A percentile compares a stretch with the other conserved stretches of the same genome.
These are phyloP conservation scores for Oryzias melastigma DNA, from an alignment of 2,113 vertebrate genomes.

Conservation along the genomic window DNA sequence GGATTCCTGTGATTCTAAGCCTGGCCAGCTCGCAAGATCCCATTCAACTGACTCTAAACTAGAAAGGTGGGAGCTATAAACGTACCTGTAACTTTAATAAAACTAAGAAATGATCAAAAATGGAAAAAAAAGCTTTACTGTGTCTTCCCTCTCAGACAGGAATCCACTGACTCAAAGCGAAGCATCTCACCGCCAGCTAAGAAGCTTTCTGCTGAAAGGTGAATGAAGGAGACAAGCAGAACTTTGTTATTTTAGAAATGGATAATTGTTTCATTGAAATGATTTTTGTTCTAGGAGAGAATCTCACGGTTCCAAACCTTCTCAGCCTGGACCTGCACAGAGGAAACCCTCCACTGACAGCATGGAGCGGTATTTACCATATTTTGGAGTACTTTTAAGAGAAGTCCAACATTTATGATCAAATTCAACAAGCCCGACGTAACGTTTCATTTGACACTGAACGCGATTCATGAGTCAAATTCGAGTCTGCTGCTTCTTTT, in stretches of 20 bases:
- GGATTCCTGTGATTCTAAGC: constrained; percentile 70
- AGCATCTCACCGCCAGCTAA: constrained; percentile 78
- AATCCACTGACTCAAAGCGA: constrained; percentile 80
- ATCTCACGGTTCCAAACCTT: constrained; percentile 67
- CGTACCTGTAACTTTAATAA: not conserved
- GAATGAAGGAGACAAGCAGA: constrained; percentile 5
- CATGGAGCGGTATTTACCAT: constrained; percentile 73
- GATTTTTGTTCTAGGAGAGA: constrained; percentile 69
- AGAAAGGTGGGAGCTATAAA: constrained; percentile 68
- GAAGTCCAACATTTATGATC: not conserved
- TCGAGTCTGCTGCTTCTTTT: too few species aligned
- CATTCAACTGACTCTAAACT: constrained; percentile 47
- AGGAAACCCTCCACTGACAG: constrained; percentile 76
- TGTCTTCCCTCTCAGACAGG: constrained; percentile 70
- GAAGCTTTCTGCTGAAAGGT: constrained; percentile 83
- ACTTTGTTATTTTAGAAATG: not conserved
- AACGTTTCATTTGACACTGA: too few species aligned
- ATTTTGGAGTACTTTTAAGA: not conserved
- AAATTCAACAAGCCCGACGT: too few species aligned
- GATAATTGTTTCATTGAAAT: not conserved
- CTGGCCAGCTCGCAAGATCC: constrained; percentile 48
- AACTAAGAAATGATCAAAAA: not conserved
- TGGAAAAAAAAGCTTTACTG: not conserved
- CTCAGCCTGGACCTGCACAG: constrained; percentile 53
- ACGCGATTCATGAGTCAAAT: too few species aligned